phyloP scores from a whole-genome alignment of 2,888 invertebrate species.

The Sialis lutaria region DNA sequence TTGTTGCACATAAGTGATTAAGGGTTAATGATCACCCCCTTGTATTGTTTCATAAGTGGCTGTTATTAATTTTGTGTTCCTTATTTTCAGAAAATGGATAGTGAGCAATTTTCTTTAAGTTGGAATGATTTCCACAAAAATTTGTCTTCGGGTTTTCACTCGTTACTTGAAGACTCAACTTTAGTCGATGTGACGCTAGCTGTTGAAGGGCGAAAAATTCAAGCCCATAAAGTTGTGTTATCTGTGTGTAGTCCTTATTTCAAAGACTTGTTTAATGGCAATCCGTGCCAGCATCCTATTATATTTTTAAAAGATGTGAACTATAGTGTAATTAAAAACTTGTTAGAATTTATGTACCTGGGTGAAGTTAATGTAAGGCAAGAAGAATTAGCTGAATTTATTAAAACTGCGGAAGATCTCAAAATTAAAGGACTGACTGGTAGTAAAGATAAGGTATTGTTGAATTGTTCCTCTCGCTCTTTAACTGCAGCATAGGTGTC shows the following conservation, averaged over 20 bases:
- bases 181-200: conserved; percentile 44
- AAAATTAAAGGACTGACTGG: conserved; percentile 26
- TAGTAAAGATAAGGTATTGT: conserved; percentile 15
- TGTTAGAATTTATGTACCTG: conserved; percentile 40
- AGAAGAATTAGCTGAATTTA: conserved; percentile 23
- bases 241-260: conserved; percentile 57
- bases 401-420: conserved; percentile 26
- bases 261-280: conserved; percentile 46
- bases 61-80: not conserved
- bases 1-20: too few species aligned
- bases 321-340: conserved; percentile 33
- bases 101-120: conserved; percentile 50
- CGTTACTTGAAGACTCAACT: conserved; percentile 37
- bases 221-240: conserved; percentile 52
- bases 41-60: not conserved
- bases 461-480: too few species aligned
- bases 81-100: conserved; percentile 23
- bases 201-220: conserved; percentile 44
- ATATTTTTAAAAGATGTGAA: conserved; percentile 38
- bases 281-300: conserved; percentile 50
- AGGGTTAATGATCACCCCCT: not conserved
- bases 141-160: conserved; percentile 45
- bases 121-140: conserved; percentile 61
- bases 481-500: too few species aligned
- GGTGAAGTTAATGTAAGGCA: conserved; percentile 29